phyloP scores from a whole-genome alignment of 2,888 invertebrate genomes.

The Uloborus plumipes region DNA sequence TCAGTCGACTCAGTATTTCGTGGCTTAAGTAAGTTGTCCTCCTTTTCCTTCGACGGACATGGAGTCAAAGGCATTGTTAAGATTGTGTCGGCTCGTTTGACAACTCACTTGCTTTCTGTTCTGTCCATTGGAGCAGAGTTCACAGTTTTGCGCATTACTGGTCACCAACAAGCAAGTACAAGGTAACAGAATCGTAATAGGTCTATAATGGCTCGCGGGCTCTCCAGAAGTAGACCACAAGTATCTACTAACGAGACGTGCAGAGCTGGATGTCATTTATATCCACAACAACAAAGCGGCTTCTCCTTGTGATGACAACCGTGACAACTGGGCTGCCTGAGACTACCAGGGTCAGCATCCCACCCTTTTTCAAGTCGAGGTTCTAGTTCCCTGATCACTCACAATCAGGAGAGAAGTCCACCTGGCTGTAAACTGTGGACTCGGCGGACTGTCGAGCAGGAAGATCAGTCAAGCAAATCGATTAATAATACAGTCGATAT shows the following conservation, averaged over 20 bases:
- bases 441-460: background rate
- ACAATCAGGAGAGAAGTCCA: constrained; percentile 21
- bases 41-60: too few species aligned
- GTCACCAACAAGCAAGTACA: constrained; percentile 53
- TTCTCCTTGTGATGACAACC: constrained; percentile 36
- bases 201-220: constrained; percentile 32
- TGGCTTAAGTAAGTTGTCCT: too few species aligned
- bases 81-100: constrained; percentile 46
- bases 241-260: constrained; percentile 35
- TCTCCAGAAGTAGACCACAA: constrained; percentile 29
- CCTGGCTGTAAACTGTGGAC: constrained; percentile 12
- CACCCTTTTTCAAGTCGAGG: constrained; percentile 19
- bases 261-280: constrained; percentile 26
- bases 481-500: constrained; percentile 15
- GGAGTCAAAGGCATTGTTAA: constrained; percentile 3
- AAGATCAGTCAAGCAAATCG: constrained; percentile 7
- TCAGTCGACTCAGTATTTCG: too few species aligned
- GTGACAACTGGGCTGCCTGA: constrained; percentile 12
- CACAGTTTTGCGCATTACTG: constrained; percentile 48
- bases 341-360: background rate
- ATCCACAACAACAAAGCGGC: constrained; percentile 25
- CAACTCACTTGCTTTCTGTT: constrained; percentile 12
- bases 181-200: constrained; percentile 50
- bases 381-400: constrained; percentile 27
- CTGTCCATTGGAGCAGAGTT: constrained; percentile 18